Conservation (phyloP, 2,797 vertebrate species). For the Phylloscopus collybita region DNA sequence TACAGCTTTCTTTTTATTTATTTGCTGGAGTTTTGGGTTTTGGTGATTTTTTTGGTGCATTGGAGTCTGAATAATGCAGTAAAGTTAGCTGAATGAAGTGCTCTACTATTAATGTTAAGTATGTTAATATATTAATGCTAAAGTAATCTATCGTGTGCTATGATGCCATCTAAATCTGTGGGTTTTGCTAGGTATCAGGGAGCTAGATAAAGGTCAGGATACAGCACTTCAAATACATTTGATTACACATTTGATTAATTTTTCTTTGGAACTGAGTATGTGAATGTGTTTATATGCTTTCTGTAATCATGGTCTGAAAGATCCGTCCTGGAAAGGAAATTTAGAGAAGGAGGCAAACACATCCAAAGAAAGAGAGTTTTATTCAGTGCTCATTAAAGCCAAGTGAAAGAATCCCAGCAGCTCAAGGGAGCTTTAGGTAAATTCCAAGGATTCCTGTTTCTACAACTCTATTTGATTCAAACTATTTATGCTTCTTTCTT, state of each 20-base stretch:
- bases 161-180: neutral
- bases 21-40: accelerated
- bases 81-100: neutral
- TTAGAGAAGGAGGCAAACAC: neutral
- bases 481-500: neutral
- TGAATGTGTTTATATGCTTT: neutral
- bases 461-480: neutral
- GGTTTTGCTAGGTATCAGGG: neutral
- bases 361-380: neutral
- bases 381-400: neutral
- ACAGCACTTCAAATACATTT: neutral
- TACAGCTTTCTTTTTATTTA: neutral
- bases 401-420: neutral
- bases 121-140: neutral
- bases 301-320: neutral
- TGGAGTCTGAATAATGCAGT: neutral
- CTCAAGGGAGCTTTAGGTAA: neutral
- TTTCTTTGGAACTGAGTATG: neutral
- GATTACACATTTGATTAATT: neutral
- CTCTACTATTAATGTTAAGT: neutral
- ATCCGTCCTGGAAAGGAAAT: neutral
- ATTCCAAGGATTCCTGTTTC: neutral
- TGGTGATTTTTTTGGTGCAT: neutral
- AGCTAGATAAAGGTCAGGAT: neutral
- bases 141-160: neutral